phyloP scores from a whole-genome alignment of 2,113 vertebrate species.

The Lepisosteus oculatus region DNA sequence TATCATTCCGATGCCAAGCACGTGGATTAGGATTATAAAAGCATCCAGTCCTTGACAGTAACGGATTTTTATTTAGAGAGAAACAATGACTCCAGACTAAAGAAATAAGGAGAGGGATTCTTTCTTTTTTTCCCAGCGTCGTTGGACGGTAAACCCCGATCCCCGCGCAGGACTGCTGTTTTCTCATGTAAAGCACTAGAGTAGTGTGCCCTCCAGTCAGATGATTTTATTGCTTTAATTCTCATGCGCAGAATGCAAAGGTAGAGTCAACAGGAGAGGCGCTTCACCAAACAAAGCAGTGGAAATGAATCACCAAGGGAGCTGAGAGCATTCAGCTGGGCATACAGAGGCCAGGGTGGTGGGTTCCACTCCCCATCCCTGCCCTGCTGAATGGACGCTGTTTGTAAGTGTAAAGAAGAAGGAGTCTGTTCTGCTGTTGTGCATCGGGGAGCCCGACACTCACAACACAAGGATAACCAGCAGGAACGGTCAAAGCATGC shows the following conservation, averaged over 20 bases:
- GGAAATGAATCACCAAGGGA: constrained; percentile 42
- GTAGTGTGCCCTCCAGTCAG: constrained; percentile 58
- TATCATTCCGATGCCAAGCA: constrained; percentile 30
- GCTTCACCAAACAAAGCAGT: constrained; percentile 56
- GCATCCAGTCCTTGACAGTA: not conserved
- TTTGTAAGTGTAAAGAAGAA: not conserved
- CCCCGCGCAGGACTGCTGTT: constrained; percentile 46
- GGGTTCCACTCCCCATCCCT: too few species aligned
- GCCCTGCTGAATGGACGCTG: not conserved
- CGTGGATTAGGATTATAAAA: constrained; percentile 28
- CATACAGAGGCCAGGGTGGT: constrained; percentile 43
- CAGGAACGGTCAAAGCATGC: too few species aligned
- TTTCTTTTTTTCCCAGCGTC: constrained; percentile 29
- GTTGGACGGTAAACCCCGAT: constrained; percentile 67
- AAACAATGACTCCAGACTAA: not conserved
- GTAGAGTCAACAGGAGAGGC: constrained; percentile 69
- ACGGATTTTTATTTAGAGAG: not conserved
- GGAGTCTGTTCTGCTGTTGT: too few species aligned
- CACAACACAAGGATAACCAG: too few species aligned
- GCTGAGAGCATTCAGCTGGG: constrained; percentile 57
- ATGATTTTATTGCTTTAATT: constrained; percentile 66
- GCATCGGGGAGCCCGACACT: too few species aligned
- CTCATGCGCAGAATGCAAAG: constrained; percentile 55
- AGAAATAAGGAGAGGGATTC: not conserved
- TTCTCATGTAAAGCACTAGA: constrained; percentile 61